These are phyloP conservation scores for Protonemura montana DNA, from an alignment of 2,888 invertebrate species.

Conservation along the genomic window DNA sequence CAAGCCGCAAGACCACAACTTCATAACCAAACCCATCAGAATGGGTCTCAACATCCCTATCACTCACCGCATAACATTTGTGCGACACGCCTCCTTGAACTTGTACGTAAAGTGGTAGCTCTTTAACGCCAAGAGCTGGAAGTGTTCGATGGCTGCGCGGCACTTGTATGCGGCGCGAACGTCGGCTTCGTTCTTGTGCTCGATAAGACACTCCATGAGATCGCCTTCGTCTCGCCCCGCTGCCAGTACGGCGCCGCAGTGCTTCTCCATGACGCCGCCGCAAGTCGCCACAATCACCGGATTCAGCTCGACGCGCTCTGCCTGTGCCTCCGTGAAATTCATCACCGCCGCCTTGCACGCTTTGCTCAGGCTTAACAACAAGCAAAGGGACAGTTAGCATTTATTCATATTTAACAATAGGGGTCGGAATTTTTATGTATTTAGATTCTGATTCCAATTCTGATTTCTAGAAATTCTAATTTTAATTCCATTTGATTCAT, in stretches of 20 bases:
- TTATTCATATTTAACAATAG: background rate
- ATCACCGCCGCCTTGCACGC: constrained; percentile 79
- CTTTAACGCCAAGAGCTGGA: constrained; percentile 91
- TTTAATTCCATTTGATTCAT: no score
- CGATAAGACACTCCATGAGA: constrained; percentile 92
- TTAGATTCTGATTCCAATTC: no score
- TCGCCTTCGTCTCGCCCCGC: constrained; percentile 82
- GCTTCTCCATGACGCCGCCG: constrained; percentile 75
- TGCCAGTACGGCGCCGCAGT: constrained; percentile 75
- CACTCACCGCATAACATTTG: constrained; percentile 68
- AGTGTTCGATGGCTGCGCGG: constrained; percentile 93
- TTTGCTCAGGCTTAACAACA: constrained; percentile 61
- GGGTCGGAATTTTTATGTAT: no score
- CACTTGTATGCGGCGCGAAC: constrained; percentile 84
- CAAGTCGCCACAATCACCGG: constrained; percentile 86
- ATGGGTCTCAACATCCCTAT: no score
- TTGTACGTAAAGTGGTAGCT: constrained; percentile 93
- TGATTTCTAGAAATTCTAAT: no score
- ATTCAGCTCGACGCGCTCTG: constrained; percentile 89
- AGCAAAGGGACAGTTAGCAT: no score
- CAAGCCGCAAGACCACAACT: no score
- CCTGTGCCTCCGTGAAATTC: constrained; percentile 89
- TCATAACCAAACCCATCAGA: no score
- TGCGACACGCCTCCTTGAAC: constrained; percentile 93
- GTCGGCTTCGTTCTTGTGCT: constrained; percentile 87